Base-by-base conservation (phyloP, 2,797 vertebrate genomes). In the Amblyraja radiata region DNA sequence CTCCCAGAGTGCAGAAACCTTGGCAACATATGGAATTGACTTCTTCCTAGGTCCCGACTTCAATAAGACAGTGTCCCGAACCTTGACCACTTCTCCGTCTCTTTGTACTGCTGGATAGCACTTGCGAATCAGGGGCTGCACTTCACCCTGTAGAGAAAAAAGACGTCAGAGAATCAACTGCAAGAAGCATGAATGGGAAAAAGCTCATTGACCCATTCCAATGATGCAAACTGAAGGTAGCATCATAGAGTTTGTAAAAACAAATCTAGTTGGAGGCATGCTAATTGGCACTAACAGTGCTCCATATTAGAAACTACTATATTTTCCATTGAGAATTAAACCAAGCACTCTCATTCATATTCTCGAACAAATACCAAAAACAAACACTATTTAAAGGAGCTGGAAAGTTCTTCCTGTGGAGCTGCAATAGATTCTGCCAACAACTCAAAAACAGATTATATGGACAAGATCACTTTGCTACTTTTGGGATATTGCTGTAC, bases 1-100 rank as follows among this genome's bases (percentile, higher is more conserved):
- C 94, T 99, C 98, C 99, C 99, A 99, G 94, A 99, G 97, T 0
- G 99, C 97, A 0, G 99, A 99, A 94, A 99, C 98, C 96, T 99
- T 99, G 93, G 99, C 99, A 94, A 99, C 98, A 0, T 98, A 99
- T 77, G 99, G 99, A 95, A 99, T 97, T 23, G 98, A 98, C 39
- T 99, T 99, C 96, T 99, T 99, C 93, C 98, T 97, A 14, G 98
- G 98, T 93, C 99, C 99, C 0, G 99, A 99, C 94, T 98, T 98
- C 93, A 99, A 96, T 93, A 99, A 97, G 94, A 99, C 99, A 0
- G 98, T 98, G 94, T 99, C 99, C 93, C 99, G 97, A 93, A 99
- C 98, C 92, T 96, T 97, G 95, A 99, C 98, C 93, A 98, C 97
- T 93, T 99, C 98, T 92, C 97, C 97, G 0, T 98, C 98, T 94